Evolutionary conservation across 2,113 vertebrate species (phyloP).

Genomic region (Montifringilla adamsi): DNA sequence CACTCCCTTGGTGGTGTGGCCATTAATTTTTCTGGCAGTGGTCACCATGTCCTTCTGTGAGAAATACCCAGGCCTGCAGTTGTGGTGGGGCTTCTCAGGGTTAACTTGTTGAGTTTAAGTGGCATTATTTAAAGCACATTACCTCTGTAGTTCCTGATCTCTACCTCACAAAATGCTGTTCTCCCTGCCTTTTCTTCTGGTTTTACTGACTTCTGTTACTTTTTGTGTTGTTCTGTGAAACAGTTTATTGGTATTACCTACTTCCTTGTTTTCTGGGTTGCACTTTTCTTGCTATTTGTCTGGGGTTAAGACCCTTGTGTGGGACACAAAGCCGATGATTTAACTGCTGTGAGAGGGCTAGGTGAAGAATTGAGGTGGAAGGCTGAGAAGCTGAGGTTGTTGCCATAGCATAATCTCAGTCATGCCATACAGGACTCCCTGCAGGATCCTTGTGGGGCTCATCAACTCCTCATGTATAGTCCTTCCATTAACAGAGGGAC

Average conservation of each 20-base stretch:
- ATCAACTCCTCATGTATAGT: background rate
- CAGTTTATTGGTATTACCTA: background rate
- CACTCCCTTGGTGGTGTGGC: background rate
- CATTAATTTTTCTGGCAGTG: background rate
- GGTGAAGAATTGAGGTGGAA: background rate
- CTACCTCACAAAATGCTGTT: background rate
- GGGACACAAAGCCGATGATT: background rate
- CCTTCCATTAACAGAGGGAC: background rate
- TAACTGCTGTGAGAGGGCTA: background rate
- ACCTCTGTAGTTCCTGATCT: background rate
- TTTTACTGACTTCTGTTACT: background rate
- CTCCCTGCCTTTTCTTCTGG: background rate
- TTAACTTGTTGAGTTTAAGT: background rate
- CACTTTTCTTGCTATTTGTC: background rate
- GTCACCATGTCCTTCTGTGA: rapidly evolving
- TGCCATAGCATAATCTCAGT: background rate
- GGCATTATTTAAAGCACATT: background rate
- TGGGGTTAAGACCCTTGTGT: background rate
- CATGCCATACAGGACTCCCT: background rate
- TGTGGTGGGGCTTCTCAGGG: background rate
- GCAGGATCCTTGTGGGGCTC: background rate
- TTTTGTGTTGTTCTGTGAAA: background rate
- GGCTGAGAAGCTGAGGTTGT: background rate
- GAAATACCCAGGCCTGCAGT: background rate
- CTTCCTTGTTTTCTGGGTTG: background rate